Evolutionary conservation across 2,888 invertebrate species (phyloP), one percentile per base, ranked within the genome.

Genomic region (Trachelus troglodyta): DNA sequence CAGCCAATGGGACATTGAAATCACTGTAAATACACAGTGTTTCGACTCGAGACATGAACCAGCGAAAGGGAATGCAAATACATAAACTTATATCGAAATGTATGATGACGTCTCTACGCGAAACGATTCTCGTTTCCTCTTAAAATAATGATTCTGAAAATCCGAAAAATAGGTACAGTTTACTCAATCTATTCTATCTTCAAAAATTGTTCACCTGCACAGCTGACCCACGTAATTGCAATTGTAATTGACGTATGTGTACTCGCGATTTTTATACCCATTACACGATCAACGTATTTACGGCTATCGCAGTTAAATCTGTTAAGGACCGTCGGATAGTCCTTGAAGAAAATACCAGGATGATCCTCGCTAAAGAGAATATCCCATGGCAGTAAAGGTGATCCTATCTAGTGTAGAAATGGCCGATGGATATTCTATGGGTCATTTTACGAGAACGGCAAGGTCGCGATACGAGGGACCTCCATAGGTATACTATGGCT

Each of bases 381-480:
- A 56, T 56, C 56, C 23, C 56, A 23, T 1, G 56, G 56, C 9
- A 56, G 23, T 56, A 56, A 56, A 56, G 23, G 56, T 56, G 56
- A 56, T 56, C 56, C 56, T 56, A 56, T 56, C 56, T 23, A 56
- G 23, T 23, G 56, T 56, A 56, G 23, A 56, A 56, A 56, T 56
- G 56, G 23, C 56, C 56, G 56, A 56, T 15, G 56, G 56, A 56
- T 56, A 56, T 56, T 56, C 56, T 56, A 56, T 56, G 23, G 56
- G 56, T 56, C 71, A 31, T 71, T 71, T 34, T 71, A 31, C 71
- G 71, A 71, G 71, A 31, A 33, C 2, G 12, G 71, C 15, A 71
- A 34, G 71, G 12, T 71, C 71, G 12, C 71, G 31, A 71, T 71
- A 71, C 71, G 71, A 31, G 71, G 69, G 69, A 33, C 71, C 31